These are phyloP conservation scores for Drosophila paramelanica DNA, from an alignment of 2,888 invertebrate species.

Conservation along the genomic window DNA sequence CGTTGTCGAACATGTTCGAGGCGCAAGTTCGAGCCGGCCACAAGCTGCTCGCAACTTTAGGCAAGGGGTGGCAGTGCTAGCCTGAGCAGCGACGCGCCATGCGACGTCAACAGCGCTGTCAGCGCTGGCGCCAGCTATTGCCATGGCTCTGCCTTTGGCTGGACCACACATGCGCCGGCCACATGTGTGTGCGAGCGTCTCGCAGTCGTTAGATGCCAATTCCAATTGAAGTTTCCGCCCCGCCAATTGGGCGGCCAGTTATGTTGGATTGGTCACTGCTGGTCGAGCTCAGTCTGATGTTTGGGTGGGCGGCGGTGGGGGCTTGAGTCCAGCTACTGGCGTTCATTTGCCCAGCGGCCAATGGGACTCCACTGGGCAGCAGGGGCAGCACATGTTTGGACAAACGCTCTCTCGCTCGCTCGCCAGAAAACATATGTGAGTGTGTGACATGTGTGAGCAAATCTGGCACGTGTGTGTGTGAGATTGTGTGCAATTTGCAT, in stretches of 20 bases:
- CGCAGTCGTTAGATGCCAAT: constrained; percentile 37
- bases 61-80: constrained; percentile 31
- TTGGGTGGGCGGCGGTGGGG: constrained; percentile 1
- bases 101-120: constrained; percentile 37
- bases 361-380: constrained; percentile 52
- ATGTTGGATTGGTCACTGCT: constrained; percentile 68
- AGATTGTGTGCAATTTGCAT: constrained; percentile 20
- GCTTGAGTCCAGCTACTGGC: constrained; percentile 20
- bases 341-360: constrained; percentile 45
- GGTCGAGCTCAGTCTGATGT: constrained; percentile 35
- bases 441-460: constrained; percentile 4
- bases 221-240: constrained; percentile 70
- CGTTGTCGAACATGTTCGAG: constrained; percentile 42
- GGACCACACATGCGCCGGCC: constrained; percentile 57
- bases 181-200: constrained; percentile 35
- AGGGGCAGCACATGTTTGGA: constrained; percentile 25
- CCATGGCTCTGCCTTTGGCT: constrained; percentile 3
- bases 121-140: constrained; percentile 2
- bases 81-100: constrained; percentile 12
- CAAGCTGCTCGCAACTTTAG: constrained; percentile 17
- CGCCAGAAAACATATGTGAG: constrained; percentile 8
- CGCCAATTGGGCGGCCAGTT: constrained; percentile 65
- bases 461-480: constrained; percentile 9
- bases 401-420: constrained; percentile 7
- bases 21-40: constrained; percentile 51